These are phyloP conservation scores for Helicolenus hilgendorfi DNA, from an alignment of 2,797 vertebrate species.

Conservation along the genomic window DNA sequence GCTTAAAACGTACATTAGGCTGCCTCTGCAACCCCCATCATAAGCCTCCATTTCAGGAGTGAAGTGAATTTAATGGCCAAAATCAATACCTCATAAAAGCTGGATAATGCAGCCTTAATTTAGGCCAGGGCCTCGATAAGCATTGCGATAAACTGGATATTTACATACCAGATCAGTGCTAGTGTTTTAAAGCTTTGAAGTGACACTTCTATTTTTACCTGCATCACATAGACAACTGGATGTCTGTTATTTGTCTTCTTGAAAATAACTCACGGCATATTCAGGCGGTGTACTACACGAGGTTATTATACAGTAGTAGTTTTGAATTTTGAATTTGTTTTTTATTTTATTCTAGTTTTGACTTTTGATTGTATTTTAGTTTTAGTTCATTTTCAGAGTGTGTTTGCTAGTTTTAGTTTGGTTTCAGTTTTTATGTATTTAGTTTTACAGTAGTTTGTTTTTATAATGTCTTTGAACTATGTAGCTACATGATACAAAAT, in stretches of 20 bases:
- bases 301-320: too few relatives aligned
- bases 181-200: background rate
- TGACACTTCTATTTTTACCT: background rate
- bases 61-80: slow-evolving; percentile 20
- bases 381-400: too few relatives aligned
- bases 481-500: too few relatives aligned
- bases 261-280: background rate
- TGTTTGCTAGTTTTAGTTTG: fast-evolving
- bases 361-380: fast-evolving
- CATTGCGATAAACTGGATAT: background rate
- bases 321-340: fast-evolving
- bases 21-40: slow-evolving; percentile 22
- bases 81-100: slow-evolving; percentile 56
- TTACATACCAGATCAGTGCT: background rate
- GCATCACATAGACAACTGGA: background rate
- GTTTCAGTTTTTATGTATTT: too few relatives aligned
- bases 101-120: slow-evolving; percentile 19
- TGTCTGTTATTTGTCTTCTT: background rate
- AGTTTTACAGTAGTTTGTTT: too few relatives aligned
- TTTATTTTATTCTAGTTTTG: too few relatives aligned
- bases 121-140: background rate
- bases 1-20: slow-evolving; percentile 38
- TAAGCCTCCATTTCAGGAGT: background rate
- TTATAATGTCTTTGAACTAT: too few relatives aligned
- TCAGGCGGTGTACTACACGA: background rate